phyloP scores from a whole-genome alignment of 2,888 invertebrate species.

The Andricus curvator region DNA sequence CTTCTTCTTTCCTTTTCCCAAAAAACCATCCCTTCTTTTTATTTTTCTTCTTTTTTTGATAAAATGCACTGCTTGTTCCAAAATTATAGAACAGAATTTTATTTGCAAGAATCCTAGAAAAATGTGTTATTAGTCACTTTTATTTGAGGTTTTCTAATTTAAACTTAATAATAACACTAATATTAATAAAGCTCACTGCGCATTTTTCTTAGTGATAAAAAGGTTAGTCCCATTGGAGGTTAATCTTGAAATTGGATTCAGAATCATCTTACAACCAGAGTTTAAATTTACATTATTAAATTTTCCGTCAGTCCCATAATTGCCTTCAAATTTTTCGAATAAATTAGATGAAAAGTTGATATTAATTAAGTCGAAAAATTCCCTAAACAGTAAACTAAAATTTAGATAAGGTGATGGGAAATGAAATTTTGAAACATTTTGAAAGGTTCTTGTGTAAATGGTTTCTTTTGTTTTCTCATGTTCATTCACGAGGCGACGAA shows the following conservation, averaged over 20 bases:
- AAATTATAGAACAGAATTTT: background rate
- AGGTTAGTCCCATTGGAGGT: conserved; percentile 4
- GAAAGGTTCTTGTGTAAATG: conserved; percentile 13
- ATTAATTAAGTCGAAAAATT: background rate
- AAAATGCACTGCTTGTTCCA: background rate
- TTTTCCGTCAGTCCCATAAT: background rate
- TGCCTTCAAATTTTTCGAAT: background rate
- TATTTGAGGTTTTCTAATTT: background rate
- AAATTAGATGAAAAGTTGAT: background rate
- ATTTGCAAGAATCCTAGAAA: background rate
- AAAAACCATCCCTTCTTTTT: conserved; percentile 23
- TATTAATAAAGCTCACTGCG: background rate
- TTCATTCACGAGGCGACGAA: conserved; percentile 19
- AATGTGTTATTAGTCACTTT: background rate
- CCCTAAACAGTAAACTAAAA: background rate
- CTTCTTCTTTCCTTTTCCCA: conserved; percentile 12
- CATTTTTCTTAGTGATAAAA: background rate
- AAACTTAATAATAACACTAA: background rate
- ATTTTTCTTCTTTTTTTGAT: conserved; percentile 41
- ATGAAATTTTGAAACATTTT: conserved; percentile 8
- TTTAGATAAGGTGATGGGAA: background rate
- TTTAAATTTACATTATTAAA: background rate
- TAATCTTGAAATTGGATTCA: conserved; percentile 13
- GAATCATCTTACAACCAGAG: conserved; percentile 11
- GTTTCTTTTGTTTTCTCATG: conserved; percentile 26